Percentiles rank a stretch among this genome's conserved stretches.
These are phyloP conservation scores for Aegotheles bennettii DNA, from an alignment of 2,113 vertebrate genomes.

Conservation along the genomic window DNA sequence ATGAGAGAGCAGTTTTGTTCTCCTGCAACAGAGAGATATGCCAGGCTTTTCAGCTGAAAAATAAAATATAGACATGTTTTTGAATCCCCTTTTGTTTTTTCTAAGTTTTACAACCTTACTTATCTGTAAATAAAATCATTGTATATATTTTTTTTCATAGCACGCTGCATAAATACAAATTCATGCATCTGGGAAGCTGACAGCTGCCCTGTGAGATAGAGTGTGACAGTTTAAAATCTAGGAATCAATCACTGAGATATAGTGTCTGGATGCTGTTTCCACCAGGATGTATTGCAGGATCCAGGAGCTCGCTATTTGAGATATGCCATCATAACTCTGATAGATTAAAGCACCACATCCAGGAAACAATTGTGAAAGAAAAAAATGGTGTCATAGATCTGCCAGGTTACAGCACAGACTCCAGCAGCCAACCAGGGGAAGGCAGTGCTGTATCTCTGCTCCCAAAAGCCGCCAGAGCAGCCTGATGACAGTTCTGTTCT, in stretches of 20 bases:
- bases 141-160: slow-evolving; percentile 27
- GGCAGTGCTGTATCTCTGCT: slow-evolving; percentile 59
- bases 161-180: slow-evolving; percentile 74
- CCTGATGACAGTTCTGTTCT: slow-evolving; percentile 80
- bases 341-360: slow-evolving; percentile 75
- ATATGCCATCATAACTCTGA: slow-evolving; percentile 76
- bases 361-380: slow-evolving; percentile 72
- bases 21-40: slow-evolving; percentile 43
- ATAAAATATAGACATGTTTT: slow-evolving; percentile 58
- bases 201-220: slow-evolving; percentile 74
- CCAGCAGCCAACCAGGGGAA: slow-evolving; percentile 62
- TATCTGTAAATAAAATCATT: slow-evolving; percentile 72
- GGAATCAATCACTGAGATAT: slow-evolving; percentile 75
- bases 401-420: slow-evolving; percentile 64
- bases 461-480: slow-evolving; percentile 72
- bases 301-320: slow-evolving; percentile 75
- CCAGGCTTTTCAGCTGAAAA: slow-evolving; percentile 41
- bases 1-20: slow-evolving; percentile 11
- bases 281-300: slow-evolving; percentile 65
- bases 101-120: slow-evolving; percentile 63
- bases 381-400: slow-evolving; percentile 68
- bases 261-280: slow-evolving; percentile 40
- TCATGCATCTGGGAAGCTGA: slow-evolving; percentile 73
- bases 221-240: slow-evolving; percentile 73
- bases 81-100: slow-evolving; percentile 61